Evolutionary conservation across 2,113 vertebrate species (phyloP).

Genomic region (Dipodomys spectabilis): DNA sequence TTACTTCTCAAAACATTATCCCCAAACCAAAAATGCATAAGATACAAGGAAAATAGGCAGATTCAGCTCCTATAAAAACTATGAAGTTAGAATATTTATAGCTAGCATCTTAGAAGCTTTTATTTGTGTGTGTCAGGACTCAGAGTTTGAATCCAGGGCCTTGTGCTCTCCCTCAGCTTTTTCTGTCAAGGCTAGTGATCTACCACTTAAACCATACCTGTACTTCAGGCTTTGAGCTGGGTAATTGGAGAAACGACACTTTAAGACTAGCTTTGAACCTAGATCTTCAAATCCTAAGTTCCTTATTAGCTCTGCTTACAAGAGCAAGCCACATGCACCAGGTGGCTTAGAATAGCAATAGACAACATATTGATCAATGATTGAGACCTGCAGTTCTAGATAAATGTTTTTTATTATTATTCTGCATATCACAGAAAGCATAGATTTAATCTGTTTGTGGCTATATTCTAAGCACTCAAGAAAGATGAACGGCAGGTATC

Average conservation of each 20-base stretch:
- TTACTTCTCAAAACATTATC: not conserved
- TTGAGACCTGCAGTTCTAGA: not conserved
- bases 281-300: too few species aligned
- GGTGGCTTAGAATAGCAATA: too few species aligned
- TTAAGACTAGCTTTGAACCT: too few species aligned
- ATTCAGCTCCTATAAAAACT: not conserved
- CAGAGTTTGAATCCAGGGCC: too few species aligned
- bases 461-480: not conserved
- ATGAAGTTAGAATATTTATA: not conserved
- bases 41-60: not conserved
- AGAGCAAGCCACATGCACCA: too few species aligned
- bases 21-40: not conserved
- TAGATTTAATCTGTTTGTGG: not conserved
- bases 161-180: too few species aligned
- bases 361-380: not conserved
- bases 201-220: too few species aligned
- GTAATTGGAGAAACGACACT: too few species aligned
- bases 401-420: not conserved
- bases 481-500: not conserved
- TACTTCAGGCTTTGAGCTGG: too few species aligned
- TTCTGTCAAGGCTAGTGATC: too few species aligned
- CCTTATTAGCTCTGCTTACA: too few species aligned
- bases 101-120: not conserved
- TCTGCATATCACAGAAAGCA: not conserved
- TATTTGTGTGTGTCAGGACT: too few species aligned